Evolutionary conservation across 2,113 vertebrate genomes (phyloP).

Genomic region (Falcunculus frontatus): DNA sequence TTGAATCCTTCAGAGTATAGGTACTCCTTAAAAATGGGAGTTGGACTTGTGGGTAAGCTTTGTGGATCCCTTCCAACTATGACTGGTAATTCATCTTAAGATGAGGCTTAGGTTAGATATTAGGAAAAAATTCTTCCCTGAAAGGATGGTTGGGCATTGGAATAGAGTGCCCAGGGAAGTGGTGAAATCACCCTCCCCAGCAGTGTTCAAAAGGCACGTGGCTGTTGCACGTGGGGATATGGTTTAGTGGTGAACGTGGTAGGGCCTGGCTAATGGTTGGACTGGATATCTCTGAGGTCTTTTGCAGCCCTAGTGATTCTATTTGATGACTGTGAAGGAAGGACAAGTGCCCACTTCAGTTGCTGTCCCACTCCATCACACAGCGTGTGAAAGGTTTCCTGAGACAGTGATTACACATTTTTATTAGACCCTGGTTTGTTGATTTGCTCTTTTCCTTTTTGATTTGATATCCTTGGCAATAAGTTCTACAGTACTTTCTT

Average conservation of each 20-base stretch:
- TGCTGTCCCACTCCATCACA: neutral
- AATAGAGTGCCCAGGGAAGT: neutral
- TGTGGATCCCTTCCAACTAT: neutral
- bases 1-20: neutral
- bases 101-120: neutral
- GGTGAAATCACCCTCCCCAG: neutral
- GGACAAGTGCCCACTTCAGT: neutral
- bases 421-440: neutral
- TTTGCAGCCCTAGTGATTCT: neutral
- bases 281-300: neutral
- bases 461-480: neutral
- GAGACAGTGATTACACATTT: neutral
- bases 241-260: neutral
- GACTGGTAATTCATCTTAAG: neutral
- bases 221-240: neutral
- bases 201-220: fast-evolving
- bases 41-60: neutral
- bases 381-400: neutral
- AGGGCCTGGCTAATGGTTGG: neutral
- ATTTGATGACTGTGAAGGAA: neutral
- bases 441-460: neutral
- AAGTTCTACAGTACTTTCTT: neutral
- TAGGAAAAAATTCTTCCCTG: neutral
- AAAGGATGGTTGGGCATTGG: neutral
- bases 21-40: neutral